These are phyloP conservation scores for Ptyas mucosa DNA, from an alignment of 2,113 vertebrate genomes.

Conservation along the genomic window DNA sequence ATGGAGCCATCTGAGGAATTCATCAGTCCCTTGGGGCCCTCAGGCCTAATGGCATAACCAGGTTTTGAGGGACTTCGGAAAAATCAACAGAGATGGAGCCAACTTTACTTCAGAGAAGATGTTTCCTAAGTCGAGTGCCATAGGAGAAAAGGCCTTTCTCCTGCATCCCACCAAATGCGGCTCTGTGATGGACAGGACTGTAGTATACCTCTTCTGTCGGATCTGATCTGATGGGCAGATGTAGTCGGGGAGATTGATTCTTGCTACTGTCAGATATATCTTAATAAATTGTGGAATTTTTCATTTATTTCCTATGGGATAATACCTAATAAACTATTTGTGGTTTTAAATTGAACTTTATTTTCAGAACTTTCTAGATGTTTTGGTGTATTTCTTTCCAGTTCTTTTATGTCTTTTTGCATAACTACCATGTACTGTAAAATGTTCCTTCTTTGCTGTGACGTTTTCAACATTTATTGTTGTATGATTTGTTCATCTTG, in stretches of 20 bases:
- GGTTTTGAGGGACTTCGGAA: not conserved
- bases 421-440: not conserved
- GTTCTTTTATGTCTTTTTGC: not conserved
- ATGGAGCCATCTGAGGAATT: not conserved
- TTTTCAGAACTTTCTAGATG: not conserved
- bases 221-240: not conserved
- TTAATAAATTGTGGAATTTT: not conserved
- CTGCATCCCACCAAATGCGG: not conserved
- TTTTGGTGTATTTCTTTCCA: not conserved
- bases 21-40: not conserved
- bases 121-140: not conserved
- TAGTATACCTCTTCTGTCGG: not conserved
- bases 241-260: not conserved
- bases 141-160: not conserved
- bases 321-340: not conserved
- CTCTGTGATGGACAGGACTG: not conserved
- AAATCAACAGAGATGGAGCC: not conserved
- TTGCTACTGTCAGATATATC: not conserved
- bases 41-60: not conserved
- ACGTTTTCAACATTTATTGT: not conserved
- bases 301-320: not conserved
- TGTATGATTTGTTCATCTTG: not conserved
- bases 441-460: not conserved
- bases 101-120: not conserved
- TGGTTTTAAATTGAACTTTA: not conserved